These are phyloP conservation scores for Phylloscopus whistleri DNA, from an alignment of 2,113 vertebrate species.

Conservation along the genomic window DNA sequence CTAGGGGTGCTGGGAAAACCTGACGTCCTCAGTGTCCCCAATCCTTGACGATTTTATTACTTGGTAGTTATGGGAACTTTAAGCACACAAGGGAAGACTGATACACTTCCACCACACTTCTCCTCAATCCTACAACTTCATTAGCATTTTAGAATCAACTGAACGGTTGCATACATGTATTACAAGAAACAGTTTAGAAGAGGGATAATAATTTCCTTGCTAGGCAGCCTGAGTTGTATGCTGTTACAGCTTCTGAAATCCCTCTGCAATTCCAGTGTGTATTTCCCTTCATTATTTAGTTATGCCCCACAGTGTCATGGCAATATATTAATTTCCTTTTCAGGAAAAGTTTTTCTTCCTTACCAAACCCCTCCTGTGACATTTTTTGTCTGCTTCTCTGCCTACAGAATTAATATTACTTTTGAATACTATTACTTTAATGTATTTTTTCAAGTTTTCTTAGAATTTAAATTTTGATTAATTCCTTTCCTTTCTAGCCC, in stretches of 20 bases:
- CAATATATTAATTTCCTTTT: not conserved
- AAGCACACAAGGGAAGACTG: not conserved
- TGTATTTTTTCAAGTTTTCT: not conserved
- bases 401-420: not conserved
- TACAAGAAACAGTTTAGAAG: not conserved
- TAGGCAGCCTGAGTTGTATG: not conserved
- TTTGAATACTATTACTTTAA: not conserved
- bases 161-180: not conserved
- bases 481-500: not conserved
- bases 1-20: not conserved
- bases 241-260: not conserved
- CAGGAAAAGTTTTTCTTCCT: not conserved
- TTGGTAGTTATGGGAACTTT: not conserved
- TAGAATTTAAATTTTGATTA: not conserved
- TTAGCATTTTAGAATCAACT: conserved; percentile 23
- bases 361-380: not conserved
- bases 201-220: not conserved
- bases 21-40: not conserved
- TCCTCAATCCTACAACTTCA: not conserved
- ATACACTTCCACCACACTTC: not conserved
- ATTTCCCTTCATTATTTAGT: not conserved
- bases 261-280: not conserved
- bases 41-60: not conserved
- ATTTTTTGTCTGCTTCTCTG: not conserved
- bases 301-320: not conserved